A percentile compares a stretch with the other conserved stretches of the same genome.
These are phyloP conservation scores for Gobius niger DNA, from an alignment of 2,113 vertebrate species.

Conservation along the genomic window DNA sequence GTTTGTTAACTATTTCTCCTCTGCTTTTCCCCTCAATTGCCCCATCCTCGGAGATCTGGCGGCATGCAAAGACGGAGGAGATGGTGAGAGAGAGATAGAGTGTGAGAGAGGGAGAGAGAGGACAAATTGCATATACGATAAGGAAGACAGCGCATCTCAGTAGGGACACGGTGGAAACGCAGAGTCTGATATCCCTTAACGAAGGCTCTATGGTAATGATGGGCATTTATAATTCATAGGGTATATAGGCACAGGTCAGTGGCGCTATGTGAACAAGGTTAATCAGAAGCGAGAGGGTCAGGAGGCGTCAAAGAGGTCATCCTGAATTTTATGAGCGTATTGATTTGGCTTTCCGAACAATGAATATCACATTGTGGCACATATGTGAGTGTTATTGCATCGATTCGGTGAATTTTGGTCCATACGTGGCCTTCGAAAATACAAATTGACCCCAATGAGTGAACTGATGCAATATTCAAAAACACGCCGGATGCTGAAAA, in stretches of 20 bases:
- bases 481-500: slow-evolving; percentile 15
- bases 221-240: slow-evolving; percentile 71
- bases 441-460: slow-evolving; percentile 53
- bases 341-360: slow-evolving; percentile 69
- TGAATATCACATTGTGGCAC: slow-evolving; percentile 58
- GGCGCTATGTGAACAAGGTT: slow-evolving; percentile 57
- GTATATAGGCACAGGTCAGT: slow-evolving; percentile 63
- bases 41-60: slow-evolving; percentile 59
- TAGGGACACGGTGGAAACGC: slow-evolving; percentile 37
- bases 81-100: background rate
- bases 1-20: slow-evolving; percentile 89
- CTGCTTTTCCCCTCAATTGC: slow-evolving; percentile 33
- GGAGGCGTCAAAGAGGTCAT: slow-evolving; percentile 39
- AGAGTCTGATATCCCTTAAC: slow-evolving; percentile 38
- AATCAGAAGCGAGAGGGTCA: slow-evolving; percentile 71
- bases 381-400: slow-evolving; percentile 60
- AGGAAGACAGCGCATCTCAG: slow-evolving; percentile 31
- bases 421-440: slow-evolving; percentile 54
- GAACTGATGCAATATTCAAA: slow-evolving; percentile 38
- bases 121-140: slow-evolving; percentile 49
- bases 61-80: slow-evolving; percentile 51
- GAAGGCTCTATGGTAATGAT: slow-evolving; percentile 61
- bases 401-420: slow-evolving; percentile 46
- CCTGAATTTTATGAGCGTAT: slow-evolving; percentile 69
- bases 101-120: slow-evolving; percentile 5